Evolutionary conservation across 2,888 invertebrate genomes (phyloP).

Genomic region (Elmis aenea): DNA sequence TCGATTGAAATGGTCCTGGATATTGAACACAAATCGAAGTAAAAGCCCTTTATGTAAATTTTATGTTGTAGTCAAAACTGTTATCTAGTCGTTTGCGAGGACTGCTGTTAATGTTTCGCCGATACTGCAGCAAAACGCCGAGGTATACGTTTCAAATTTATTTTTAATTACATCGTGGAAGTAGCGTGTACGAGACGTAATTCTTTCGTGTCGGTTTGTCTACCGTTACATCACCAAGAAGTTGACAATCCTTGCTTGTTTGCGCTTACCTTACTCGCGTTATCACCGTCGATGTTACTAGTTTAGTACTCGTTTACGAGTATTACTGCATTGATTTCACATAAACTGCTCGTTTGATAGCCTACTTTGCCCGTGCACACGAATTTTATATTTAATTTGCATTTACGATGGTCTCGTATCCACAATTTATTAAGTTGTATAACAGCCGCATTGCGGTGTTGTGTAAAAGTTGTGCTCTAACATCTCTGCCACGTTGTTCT

Average conservation of each 20-base stretch:
- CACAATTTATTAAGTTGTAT: constrained; percentile 23
- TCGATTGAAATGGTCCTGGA: too few relatives aligned
- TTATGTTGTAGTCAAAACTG: too few relatives aligned
- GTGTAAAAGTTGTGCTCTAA: constrained; percentile 11
- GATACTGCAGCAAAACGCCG: too few relatives aligned
- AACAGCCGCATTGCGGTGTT: constrained; percentile 22
- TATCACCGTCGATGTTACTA: constrained; percentile 12
- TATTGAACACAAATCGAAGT: too few relatives aligned
- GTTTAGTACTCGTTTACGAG: constrained; percentile 23
- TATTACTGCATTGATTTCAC: constrained; percentile 25
- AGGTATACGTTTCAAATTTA: too few relatives aligned
- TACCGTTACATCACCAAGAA: too few relatives aligned
- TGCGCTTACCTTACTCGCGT: constrained; percentile 5
- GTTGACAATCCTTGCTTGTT: constrained; percentile 5
- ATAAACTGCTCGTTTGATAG: constrained; percentile 26
- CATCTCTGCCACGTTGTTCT: constrained; percentile 8
- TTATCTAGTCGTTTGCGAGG: too few relatives aligned
- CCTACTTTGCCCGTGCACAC: constrained; percentile 15
- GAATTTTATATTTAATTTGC: constrained; percentile 29
- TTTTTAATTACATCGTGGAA: too few relatives aligned
- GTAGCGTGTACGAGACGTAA: too few relatives aligned
- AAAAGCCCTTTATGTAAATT: too few relatives aligned
- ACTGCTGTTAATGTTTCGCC: too few relatives aligned
- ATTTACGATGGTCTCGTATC: constrained; percentile 22
- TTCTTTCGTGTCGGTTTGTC: too few relatives aligned